phyloP scores from a whole-genome alignment of 1,140 invertebrate genomes.

The Meloidogyne hapla region DNA sequence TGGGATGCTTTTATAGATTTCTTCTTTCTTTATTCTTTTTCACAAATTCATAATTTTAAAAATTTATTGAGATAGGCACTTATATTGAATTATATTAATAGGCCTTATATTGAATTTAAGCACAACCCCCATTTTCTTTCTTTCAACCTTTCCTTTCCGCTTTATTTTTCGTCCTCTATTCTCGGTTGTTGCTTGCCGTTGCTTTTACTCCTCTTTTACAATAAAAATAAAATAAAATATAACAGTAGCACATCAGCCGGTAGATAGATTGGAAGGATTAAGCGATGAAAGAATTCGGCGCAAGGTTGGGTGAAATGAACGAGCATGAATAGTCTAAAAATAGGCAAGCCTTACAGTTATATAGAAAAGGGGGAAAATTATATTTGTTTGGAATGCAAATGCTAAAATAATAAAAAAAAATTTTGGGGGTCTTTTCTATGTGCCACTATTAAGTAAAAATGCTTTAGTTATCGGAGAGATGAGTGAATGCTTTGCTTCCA shows the following conservation, averaged over 20 bases:
- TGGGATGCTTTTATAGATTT: no score
- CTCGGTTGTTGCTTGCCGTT: not conserved
- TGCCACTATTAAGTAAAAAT: not conserved
- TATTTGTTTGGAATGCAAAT: conserved; percentile 3
- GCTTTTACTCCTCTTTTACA: not conserved
- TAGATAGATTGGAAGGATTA: not conserved
- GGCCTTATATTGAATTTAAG: no score
- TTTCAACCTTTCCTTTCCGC: no score
- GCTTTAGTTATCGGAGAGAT: not conserved
- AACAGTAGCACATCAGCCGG: not conserved
- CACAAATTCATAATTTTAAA: no score
- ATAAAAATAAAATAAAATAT: not conserved
- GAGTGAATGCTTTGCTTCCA: not conserved
- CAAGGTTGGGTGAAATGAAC: not conserved
- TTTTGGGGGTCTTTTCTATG: not conserved
- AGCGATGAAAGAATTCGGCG: conserved; percentile 4
- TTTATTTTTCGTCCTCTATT: not conserved
- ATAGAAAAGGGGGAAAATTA: not conserved
- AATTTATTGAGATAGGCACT: no score
- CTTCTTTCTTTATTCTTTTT: no score
- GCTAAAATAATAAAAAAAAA: not conserved
- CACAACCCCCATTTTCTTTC: no score
- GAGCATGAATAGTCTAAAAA: not conserved
- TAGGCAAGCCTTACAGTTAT: not conserved
- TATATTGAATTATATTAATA: no score